phyloP scores from a whole-genome alignment of 2,797 vertebrate genomes.

The Mustela erminea region DNA sequence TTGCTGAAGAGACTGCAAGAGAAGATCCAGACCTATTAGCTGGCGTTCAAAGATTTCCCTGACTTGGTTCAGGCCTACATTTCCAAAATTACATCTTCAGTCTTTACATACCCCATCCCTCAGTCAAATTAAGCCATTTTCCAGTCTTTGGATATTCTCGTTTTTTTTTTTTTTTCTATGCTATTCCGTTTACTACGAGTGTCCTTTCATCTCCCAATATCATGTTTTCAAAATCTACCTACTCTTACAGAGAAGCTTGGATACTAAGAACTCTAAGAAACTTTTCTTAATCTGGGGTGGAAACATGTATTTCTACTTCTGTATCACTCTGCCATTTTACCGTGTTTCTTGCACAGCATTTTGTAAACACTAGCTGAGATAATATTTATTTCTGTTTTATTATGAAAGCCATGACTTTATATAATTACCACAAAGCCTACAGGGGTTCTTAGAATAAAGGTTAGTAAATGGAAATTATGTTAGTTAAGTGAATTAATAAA shows the following conservation, averaged over 20 bases:
- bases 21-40: not conserved
- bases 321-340: not conserved
- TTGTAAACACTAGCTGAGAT: not conserved
- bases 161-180: not conserved
- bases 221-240: not conserved
- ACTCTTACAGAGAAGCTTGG: not conserved
- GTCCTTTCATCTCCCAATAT: not conserved
- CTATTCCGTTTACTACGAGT: not conserved
- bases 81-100: not conserved
- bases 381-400: constrained; percentile 30
- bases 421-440: not conserved
- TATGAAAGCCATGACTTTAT: not conserved
- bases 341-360: not conserved
- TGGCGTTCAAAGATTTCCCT: not conserved
- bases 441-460: not conserved
- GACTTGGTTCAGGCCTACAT: not conserved
- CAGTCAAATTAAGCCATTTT: not conserved
- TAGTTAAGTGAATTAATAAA: constrained; percentile 38
- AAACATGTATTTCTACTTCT: not conserved
- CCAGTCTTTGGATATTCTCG: not conserved
- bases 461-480: not conserved
- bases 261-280: not conserved
- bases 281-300: not conserved
- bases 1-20: constrained; percentile 39
- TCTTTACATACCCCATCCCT: not conserved